Percentiles rank a stretch among this genome's conserved stretches.
Conservation (phyloP, 2,113 vertebrate species). For the Apus apus region DNA sequence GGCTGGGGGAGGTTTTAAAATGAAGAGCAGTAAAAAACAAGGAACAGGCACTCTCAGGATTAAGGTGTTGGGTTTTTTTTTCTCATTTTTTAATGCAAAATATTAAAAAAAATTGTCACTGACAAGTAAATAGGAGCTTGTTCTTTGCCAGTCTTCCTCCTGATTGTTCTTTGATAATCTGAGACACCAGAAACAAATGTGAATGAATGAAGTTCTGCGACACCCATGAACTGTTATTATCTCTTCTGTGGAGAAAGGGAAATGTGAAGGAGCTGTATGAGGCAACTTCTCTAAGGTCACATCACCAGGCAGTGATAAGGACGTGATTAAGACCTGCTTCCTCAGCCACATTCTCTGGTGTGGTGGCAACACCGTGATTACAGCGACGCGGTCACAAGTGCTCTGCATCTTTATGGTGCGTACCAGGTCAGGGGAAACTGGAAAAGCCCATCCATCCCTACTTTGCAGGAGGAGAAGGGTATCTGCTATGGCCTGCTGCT, state of each 20-base stretch:
- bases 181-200: slow-evolving; percentile 31
- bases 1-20: background rate
- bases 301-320: background rate
- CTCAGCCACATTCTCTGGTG: background rate
- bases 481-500: background rate
- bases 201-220: slow-evolving; percentile 46
- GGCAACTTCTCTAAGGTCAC: slow-evolving; percentile 31
- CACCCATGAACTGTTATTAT: slow-evolving; percentile 1
- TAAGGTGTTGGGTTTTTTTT: background rate
- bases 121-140: slow-evolving; percentile 28
- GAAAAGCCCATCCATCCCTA: background rate
- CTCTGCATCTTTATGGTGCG: background rate
- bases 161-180: slow-evolving; percentile 39
- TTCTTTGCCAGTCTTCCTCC: slow-evolving; percentile 41
- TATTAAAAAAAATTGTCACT: background rate
- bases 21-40: background rate
- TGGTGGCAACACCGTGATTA: fast-evolving
- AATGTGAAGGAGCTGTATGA: background rate
- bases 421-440: background rate
- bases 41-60: background rate
- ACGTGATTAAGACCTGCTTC: background rate
- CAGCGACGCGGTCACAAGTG: background rate
- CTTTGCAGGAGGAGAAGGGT: background rate
- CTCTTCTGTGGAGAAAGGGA: background rate
- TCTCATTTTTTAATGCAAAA: background rate